A percentile compares a stretch with the other conserved stretches of the same genome.
Evolutionary conservation across 2,113 vertebrate species (phyloP).

Genomic region (Ondatra zibethicus): DNA sequence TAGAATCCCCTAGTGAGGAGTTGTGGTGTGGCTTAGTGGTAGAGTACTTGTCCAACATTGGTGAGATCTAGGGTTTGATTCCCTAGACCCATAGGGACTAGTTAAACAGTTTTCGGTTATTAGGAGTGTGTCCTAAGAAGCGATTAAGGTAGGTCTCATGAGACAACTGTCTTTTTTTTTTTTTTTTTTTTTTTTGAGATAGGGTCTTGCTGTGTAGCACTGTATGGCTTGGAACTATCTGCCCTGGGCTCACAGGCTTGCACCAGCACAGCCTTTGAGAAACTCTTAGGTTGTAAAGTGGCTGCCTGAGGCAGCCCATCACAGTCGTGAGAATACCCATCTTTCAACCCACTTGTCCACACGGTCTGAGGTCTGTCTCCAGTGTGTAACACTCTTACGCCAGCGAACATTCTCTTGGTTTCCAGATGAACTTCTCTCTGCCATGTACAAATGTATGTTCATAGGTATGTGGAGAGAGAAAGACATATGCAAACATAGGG

Average conservation of each 20-base stretch:
- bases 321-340: not conserved
- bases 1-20: not conserved
- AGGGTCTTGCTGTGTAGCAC: not conserved
- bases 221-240: not conserved
- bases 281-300: not conserved
- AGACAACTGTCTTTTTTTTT: not conserved
- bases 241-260: not conserved
- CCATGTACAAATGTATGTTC: fast-evolving
- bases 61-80: not conserved
- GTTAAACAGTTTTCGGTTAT: not conserved
- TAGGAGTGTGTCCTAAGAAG: not conserved
- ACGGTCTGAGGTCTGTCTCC: conserved; percentile 92
- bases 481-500: fast-evolving
- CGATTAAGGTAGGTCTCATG: not conserved
- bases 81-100: not conserved
- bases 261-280: not conserved
- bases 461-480: not conserved
- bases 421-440: conserved; percentile 93
- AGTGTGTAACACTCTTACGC: conserved; percentile 94
- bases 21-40: not conserved
- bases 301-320: not conserved
- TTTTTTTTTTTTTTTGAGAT: not conserved
- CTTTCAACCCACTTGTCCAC: conserved; percentile 91
- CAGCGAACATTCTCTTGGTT: conserved; percentile 95
- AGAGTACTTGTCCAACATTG: not conserved